phyloP scores from a whole-genome alignment of 2,797 vertebrate genomes.

The Nannoperca australis region DNA sequence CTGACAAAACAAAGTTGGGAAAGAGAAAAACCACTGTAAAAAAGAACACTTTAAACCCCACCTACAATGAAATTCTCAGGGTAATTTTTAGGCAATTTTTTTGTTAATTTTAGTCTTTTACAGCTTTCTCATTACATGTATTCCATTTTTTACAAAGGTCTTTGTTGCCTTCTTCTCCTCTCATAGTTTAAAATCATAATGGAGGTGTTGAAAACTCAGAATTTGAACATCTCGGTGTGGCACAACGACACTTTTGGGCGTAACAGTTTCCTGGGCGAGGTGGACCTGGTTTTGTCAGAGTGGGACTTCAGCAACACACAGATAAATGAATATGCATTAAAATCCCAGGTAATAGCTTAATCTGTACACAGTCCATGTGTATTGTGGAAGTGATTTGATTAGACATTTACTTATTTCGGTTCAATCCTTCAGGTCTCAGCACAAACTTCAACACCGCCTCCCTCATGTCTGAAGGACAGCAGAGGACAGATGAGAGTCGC shows the following conservation, averaged over 20 bases:
- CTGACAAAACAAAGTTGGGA: slow-evolving; percentile 92
- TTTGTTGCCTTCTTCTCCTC: neutral
- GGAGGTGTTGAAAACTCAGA: slow-evolving; percentile 86
- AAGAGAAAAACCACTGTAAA: slow-evolving; percentile 94
- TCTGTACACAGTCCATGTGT: neutral
- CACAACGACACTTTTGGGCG: slow-evolving; percentile 93
- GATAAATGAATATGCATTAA: slow-evolving; percentile 90
- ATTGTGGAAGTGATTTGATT: neutral
- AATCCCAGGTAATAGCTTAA: slow-evolving; percentile 85
- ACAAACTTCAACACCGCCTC: slow-evolving; percentile 62
- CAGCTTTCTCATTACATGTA: neutral
- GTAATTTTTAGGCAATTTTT: slow-evolving; percentile 44
- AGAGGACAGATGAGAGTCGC: slow-evolving; percentile 92
- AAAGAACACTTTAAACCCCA: slow-evolving; percentile 94
- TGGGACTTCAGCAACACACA: slow-evolving; percentile 93
- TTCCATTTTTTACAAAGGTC: neutral
- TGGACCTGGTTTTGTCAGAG: slow-evolving; percentile 89
- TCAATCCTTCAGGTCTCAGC: slow-evolving; percentile 45
- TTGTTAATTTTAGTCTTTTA: neutral
- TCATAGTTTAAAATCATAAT: slow-evolving; percentile 90
- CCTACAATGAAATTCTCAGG: slow-evolving; percentile 94
- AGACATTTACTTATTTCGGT: neutral
- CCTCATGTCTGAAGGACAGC: slow-evolving; percentile 74
- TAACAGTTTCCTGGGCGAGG: slow-evolving; percentile 94
- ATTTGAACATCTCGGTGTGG: slow-evolving; percentile 93